Percentiles rank a stretch among this genome's conserved stretches.
Conservation (phyloP, 2,113 vertebrate species). For the Antennarius striatus region DNA sequence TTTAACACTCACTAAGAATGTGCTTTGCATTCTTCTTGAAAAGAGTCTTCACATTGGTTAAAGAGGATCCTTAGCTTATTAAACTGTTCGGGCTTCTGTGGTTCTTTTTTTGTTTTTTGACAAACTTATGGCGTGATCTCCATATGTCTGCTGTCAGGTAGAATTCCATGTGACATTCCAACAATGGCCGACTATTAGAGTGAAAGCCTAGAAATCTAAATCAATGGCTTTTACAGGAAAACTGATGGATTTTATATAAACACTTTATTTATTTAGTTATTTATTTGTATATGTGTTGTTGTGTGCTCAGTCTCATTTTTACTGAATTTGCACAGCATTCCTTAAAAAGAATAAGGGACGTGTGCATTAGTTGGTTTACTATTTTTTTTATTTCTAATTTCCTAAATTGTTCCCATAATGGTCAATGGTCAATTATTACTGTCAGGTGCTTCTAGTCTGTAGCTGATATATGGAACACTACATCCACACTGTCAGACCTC, state of each 20-base stretch:
- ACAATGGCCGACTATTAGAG: background rate
- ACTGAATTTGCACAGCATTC: conserved; percentile 6
- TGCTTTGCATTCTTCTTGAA: conserved; percentile 20
- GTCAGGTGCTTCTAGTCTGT: background rate
- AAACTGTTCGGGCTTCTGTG: background rate
- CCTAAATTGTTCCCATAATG: background rate
- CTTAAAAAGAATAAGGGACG: conserved; percentile 6
- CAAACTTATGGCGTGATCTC: conserved; percentile 14
- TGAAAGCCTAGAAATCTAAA: background rate
- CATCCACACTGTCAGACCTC: background rate
- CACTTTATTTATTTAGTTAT: conserved; percentile 67
- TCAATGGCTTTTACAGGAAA: conserved; percentile 4
- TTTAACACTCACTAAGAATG: conserved; percentile 8
- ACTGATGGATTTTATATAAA: conserved; percentile 26
- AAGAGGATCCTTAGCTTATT: background rate
- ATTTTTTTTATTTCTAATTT: background rate
- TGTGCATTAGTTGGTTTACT: background rate
- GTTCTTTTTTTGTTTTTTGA: too few relatives aligned
- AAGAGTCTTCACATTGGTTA: background rate
- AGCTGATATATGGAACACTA: conserved; percentile 1
- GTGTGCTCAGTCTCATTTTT: background rate
- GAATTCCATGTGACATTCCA: conserved; percentile 6
- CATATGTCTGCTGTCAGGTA: conserved; percentile 10
- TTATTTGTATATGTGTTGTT: conserved; percentile 56
- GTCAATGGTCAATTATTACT: background rate